Base-by-base conservation (phyloP, 1,140 invertebrate species). In the Coptotermes formosanus region DNA sequence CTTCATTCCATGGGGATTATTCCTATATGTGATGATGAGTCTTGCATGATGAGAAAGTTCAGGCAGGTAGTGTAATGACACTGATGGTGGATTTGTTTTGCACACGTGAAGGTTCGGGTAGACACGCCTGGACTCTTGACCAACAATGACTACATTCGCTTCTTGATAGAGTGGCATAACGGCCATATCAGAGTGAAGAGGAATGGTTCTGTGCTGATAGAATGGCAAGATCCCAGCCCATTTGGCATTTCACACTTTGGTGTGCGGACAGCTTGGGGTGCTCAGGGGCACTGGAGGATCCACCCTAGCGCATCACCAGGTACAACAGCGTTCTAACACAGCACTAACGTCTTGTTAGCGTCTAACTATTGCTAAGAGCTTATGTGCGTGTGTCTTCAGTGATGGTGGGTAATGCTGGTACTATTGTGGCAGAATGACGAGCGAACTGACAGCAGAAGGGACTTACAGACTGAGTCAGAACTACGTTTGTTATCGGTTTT, bases 241-340 rank as follows among this genome's bases (percentile, higher is more conserved):
- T 92, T 94, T 89, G 91, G 91, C 14, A 89, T 94, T 59, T 92
- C 92, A 85, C 92, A 94, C 89, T 92, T 94, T 88, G 94, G 93
- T 75, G 92, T 94, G 82, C 91, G 93, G 82, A 94, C 94, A 52
- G 93, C 91, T 87, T 94, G 93, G 91, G 94, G 94, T 45, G 92
- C 93, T 12, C 91, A 91, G 85, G 94, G 94, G 87, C 90, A 92
- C 87, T 95, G 94, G 94, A 45, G 75, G n/a, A 14, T 87, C 11
- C 45, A 86, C 45, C 43, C 85, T 44, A 86, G 48, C n/a, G 52
- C 82, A n/a, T 2, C n/a, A 11, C 45, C 64, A 75, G 64, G 64
- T 75, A 75, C 14, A 30, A 38, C 25, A 30, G 64, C 25, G 14
- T 8, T 32, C 83, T 75, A 75, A 75, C 64, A 75, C n/a, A 30